Evolutionary conservation across 2,113 vertebrate genomes (phyloP).

Genomic region (Bucco capensis): DNA sequence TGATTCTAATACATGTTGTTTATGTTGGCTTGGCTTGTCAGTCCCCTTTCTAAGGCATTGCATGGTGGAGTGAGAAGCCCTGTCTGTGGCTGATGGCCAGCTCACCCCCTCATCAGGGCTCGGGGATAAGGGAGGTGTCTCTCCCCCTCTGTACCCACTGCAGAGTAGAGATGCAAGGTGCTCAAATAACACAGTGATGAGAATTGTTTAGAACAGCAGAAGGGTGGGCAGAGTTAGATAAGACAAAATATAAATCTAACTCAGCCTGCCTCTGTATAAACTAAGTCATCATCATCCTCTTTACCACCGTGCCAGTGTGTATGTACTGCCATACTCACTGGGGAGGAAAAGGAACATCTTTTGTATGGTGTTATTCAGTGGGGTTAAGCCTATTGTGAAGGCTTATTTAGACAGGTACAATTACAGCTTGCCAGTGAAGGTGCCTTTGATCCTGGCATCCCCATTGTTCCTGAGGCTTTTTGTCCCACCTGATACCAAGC

Average conservation of each 20-base stretch:
- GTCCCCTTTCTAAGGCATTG: neutral
- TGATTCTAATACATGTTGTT: neutral
- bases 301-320: neutral
- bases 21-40: rapidly evolving
- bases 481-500: neutral
- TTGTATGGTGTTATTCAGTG: neutral
- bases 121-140: rapidly evolving
- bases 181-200: neutral
- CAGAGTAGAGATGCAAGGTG: neutral
- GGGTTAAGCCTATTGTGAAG: neutral
- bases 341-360: neutral
- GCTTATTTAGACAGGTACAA: neutral
- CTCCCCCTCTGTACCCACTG: neutral
- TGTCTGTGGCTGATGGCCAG: rapidly evolving
- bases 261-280: neutral
- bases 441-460: conserved; percentile 28
- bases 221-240: neutral
- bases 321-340: neutral
- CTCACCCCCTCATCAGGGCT: neutral
- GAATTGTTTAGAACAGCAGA: neutral
- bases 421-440: neutral
- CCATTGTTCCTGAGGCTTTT: conserved; percentile 17
- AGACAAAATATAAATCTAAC: neutral
- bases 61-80: neutral
- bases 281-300: neutral